These are phyloP conservation scores for Hymenochirus boettgeri DNA, from an alignment of 2,113 vertebrate species.

Conservation along the genomic window DNA sequence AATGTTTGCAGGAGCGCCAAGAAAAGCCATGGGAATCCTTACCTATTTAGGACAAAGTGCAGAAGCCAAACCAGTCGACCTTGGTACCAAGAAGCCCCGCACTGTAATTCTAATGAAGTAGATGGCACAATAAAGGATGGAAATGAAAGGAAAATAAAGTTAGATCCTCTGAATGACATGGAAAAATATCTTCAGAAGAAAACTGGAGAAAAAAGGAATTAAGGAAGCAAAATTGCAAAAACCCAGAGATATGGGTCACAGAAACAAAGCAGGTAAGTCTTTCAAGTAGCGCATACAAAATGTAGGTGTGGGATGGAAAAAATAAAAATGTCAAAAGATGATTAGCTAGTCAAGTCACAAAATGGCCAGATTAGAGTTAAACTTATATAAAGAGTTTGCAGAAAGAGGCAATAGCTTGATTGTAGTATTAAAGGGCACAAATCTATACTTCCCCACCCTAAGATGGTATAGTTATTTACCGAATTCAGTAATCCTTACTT, in stretches of 20 bases:
- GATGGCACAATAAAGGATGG: constrained; percentile 43
- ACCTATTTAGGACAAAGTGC: constrained; percentile 80
- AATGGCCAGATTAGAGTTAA: too few relatives aligned
- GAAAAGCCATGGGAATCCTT: constrained; percentile 80
- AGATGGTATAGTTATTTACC: too few relatives aligned
- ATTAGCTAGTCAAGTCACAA: too few relatives aligned
- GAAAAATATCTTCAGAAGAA: constrained; percentile 61
- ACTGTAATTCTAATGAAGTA: constrained; percentile 43
- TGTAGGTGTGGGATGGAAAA: too few relatives aligned
- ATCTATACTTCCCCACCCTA: too few relatives aligned
- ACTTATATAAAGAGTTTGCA: too few relatives aligned
- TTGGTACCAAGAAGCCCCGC: constrained; percentile 74
- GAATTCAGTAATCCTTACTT: too few relatives aligned
- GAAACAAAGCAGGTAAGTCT: constrained; percentile 19
- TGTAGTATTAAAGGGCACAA: too few relatives aligned
- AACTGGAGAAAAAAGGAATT: constrained; percentile 60
- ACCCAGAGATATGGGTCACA: constrained; percentile 26
- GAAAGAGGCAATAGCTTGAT: too few relatives aligned
- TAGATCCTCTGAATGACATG: constrained; percentile 61
- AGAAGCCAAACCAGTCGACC: constrained; percentile 68
- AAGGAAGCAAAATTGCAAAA: constrained; percentile 49
- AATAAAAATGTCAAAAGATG: too few relatives aligned
- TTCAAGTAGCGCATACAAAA: too few relatives aligned
- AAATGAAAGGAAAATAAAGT: constrained; percentile 50
- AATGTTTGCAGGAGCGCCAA: constrained; percentile 67